These are phyloP conservation scores for Lasioglossum calceatum DNA, from an alignment of 2,888 invertebrate species.

Conservation along the genomic window DNA sequence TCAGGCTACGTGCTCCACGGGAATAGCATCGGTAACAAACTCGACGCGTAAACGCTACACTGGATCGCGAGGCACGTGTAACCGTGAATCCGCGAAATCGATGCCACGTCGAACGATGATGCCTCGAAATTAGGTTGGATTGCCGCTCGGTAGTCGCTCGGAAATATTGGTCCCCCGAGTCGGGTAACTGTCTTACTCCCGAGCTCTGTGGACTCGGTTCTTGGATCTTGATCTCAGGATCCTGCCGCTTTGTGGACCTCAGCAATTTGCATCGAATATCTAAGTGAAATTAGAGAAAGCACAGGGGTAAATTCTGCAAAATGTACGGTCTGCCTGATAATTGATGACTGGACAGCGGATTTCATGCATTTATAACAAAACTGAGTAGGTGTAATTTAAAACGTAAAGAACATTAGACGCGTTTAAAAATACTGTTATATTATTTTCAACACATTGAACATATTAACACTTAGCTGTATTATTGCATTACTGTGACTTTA, in stretches of 20 bases:
- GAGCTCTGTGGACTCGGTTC: not conserved
- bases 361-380: no score
- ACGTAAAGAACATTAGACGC: no score
- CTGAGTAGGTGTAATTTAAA: no score
- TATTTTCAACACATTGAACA: no score
- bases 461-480: no score
- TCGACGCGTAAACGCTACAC: not conserved
- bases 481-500: no score
- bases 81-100: conserved; percentile 17
- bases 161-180: not conserved
- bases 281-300: no score
- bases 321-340: no score
- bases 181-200: not conserved
- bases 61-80: conserved; percentile 7
- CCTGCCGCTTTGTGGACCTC: not conserved
- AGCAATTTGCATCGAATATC: not conserved
- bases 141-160: not conserved
- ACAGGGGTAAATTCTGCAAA: not conserved
- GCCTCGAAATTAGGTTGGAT: conserved; percentile 5
- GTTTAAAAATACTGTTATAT: no score
- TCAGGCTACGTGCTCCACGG: conserved; percentile 39
- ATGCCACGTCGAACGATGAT: not conserved
- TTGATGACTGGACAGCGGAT: not conserved
- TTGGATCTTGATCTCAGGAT: not conserved
- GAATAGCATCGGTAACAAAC: conserved; percentile 41